These are phyloP conservation scores for Neogobius melanostomus DNA, from an alignment of 2,113 vertebrate species.

Conservation along the genomic window DNA sequence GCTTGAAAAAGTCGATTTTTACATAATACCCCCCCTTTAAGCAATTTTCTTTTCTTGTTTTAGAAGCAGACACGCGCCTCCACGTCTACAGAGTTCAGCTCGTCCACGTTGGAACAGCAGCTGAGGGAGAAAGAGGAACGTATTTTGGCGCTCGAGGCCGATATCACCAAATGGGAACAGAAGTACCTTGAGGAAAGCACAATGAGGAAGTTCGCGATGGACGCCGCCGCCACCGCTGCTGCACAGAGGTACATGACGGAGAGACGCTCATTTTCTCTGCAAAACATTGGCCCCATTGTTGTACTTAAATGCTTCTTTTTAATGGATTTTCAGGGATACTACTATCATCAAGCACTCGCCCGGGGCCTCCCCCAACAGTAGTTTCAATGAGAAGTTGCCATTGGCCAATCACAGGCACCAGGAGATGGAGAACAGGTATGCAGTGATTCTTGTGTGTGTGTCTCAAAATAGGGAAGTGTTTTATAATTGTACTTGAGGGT, in stretches of 20 bases:
- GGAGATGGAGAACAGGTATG: slow-evolving; percentile 96
- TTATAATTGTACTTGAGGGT: too few relatives aligned
- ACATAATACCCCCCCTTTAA: too few relatives aligned
- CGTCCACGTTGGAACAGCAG: slow-evolving; percentile 81
- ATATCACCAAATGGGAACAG: slow-evolving; percentile 99
- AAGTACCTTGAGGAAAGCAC: slow-evolving; percentile 97
- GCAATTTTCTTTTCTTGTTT: slow-evolving; percentile 30
- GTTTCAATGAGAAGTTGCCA: slow-evolving; percentile 90
- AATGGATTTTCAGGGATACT: slow-evolving; percentile 80
- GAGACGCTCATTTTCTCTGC: background rate
- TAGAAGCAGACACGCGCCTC: slow-evolving; percentile 42
- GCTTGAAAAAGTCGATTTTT: too few relatives aligned
- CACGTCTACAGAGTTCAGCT: slow-evolving; percentile 65
- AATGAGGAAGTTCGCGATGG: slow-evolving; percentile 98
- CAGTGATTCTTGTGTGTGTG: background rate
- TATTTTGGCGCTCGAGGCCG: slow-evolving; percentile 92
- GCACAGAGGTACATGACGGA: slow-evolving; percentile 79
- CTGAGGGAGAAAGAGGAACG: slow-evolving; percentile 92
- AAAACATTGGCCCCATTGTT: background rate
- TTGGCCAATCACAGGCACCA: slow-evolving; percentile 85
- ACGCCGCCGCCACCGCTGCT: slow-evolving; percentile 90
- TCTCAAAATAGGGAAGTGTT: too few relatives aligned
- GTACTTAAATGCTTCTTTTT: slow-evolving; percentile 3
- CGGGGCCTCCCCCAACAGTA: slow-evolving; percentile 87
- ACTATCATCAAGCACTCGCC: slow-evolving; percentile 97